Evolutionary conservation across 2,888 invertebrate species (phyloP).

Genomic region (Tenthredo notha): DNA sequence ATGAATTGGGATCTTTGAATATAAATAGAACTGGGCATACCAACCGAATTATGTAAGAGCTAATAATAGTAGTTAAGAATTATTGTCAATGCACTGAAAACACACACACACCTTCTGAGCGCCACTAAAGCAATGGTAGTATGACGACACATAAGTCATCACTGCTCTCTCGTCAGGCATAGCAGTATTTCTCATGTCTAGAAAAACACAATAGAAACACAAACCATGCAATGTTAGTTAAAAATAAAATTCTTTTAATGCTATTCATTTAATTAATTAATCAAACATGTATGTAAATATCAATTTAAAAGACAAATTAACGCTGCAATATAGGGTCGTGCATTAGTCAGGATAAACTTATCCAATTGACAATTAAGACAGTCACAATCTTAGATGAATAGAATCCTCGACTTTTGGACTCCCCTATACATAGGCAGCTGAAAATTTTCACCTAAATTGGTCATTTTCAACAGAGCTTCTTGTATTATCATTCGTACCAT

Average conservation of each 20-base stretch:
- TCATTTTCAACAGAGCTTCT: constrained; percentile 43
- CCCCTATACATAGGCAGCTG: constrained; percentile 16
- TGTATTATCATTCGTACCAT: background rate
- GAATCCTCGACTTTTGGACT: constrained; percentile 13
- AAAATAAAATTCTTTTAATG: constrained; percentile 19
- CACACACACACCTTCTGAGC: constrained; percentile 94
- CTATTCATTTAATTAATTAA: constrained; percentile 45
- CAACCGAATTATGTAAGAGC: constrained; percentile 37
- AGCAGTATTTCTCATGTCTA: constrained; percentile 98
- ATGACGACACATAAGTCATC: constrained; percentile 99
- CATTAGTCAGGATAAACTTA: constrained; percentile 21
- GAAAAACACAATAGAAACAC: constrained; percentile 75
- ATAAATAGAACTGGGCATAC: constrained; percentile 48
- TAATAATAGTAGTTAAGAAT: constrained; percentile 48
- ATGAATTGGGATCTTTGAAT: constrained; percentile 40
- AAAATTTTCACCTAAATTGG: constrained; percentile 33
- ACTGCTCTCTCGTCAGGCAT: constrained; percentile 99
- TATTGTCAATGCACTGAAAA: constrained; percentile 52
- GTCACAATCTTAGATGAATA: background rate
- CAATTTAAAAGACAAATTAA: constrained; percentile 36
- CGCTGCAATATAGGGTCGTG: constrained; percentile 16
- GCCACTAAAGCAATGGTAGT: constrained; percentile 99
- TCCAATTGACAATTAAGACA: background rate
- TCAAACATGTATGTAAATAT: constrained; percentile 18
- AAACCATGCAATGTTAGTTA: constrained; percentile 61